Base-by-base conservation (phyloP, 2,113 vertebrate genomes). In the Zosterops hypoxanthus region DNA sequence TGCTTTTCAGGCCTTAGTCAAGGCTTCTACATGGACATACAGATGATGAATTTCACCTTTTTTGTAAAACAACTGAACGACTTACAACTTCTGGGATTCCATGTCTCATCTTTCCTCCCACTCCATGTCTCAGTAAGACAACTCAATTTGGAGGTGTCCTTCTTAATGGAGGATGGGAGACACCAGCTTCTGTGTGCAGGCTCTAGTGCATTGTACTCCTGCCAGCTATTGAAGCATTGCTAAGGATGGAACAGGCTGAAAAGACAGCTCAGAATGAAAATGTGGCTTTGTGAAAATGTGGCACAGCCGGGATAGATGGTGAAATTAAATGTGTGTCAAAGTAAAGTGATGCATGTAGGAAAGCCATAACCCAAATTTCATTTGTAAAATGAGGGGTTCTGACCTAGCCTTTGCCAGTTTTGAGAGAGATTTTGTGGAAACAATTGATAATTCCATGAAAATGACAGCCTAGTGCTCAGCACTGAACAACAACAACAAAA, bases 301-400 rank as follows among this genome's bases (percentile, higher is more conserved):
- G 47, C 17, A 59, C 24, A 63, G 10, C 29, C 3, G 12, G 69
- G 33, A 44, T 44, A 59, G 83, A 68, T 3, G 8, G n/a, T 31
- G 31, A 86, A 88, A 90, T 71, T 59, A 90, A 92, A 78, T 66
- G 34, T 5, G 9, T 21, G 55, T 83, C 50, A 57, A 49, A 93
- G 28, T 55, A 41, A 94, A 86, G 15, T 63, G 46, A 92, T 77
- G 59, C n/a, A 46, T 3, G 9, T 57, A 86, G 55, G 66, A 94
- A 88, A 77, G 34, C n/a, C 16, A 78, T 73, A 52, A 34, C 19
- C 34, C 46, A 70, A 80, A 70, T 81, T 92, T 83, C 2, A 63
- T 94, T 88, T 90, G 34, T 83, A 66, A 94, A 88, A 86, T n/a
- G 60, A 83, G 18, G 42, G 33, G 14, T 66, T 88, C 85, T 86